These are phyloP conservation scores for Perizoma flavofasciatum DNA, from an alignment of 2,888 invertebrate genomes.

Conservation along the genomic window DNA sequence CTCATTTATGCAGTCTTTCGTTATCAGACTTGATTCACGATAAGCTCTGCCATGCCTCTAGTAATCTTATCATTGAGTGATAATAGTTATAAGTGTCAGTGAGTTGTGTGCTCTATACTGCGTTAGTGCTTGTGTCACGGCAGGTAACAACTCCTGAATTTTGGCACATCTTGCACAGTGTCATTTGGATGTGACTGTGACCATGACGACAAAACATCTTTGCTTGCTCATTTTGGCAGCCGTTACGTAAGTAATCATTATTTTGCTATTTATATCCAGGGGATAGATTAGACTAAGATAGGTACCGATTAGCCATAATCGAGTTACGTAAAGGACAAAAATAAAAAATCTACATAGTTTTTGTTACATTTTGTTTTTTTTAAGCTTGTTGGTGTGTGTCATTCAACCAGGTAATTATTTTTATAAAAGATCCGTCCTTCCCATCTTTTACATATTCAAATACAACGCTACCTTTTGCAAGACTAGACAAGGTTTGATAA, in stretches of 20 bases:
- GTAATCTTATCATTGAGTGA: conserved; percentile 82
- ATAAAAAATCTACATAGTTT: too few species aligned
- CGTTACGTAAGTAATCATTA: conserved; percentile 65
- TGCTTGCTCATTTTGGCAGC: conserved; percentile 59
- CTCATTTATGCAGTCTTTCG: conserved; percentile 65
- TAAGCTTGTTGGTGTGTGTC: too few species aligned
- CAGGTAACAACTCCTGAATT: conserved; percentile 65
- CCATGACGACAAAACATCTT: conserved; percentile 64
- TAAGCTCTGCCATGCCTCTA: conserved; percentile 74
- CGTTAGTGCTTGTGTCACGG: conserved; percentile 66
- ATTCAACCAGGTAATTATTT: too few species aligned
- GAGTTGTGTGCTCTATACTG: conserved; percentile 72
- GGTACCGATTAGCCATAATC: conserved; percentile 13
- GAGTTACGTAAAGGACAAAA: conserved; percentile 22
- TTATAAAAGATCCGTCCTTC: too few species aligned
- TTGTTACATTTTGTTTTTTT: too few species aligned
- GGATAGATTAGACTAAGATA: conserved; percentile 1
- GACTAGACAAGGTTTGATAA: background rate
- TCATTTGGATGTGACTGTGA: conserved; percentile 50
- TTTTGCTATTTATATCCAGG: conserved; percentile 22
- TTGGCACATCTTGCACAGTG: conserved; percentile 52
- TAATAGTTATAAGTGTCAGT: conserved; percentile 83
- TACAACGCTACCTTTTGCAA: too few species aligned
- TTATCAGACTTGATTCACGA: conserved; percentile 79
- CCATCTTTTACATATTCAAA: too few species aligned